Evolutionary conservation across 2,797 vertebrate genomes (phyloP), one percentile per base, ranked within the genome.

Genomic region (Alauda arvensis): DNA sequence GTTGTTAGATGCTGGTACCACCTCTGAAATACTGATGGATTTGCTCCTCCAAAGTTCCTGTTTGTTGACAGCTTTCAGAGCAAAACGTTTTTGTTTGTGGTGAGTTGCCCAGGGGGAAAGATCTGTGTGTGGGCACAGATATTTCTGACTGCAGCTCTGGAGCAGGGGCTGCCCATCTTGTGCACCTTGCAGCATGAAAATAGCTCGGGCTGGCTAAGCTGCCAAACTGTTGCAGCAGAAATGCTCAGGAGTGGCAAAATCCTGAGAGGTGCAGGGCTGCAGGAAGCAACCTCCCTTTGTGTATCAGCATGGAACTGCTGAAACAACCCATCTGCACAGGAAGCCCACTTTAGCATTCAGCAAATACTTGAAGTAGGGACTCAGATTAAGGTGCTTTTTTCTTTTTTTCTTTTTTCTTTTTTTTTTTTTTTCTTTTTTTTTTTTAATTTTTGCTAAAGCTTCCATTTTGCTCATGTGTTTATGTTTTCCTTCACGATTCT

Each of bases 51-150:
- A 10, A 18, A 60, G 49, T 56, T 89, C 34, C 43, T 62, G 21
- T 77, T 88, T 85, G 61, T 48, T 90, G 59, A 66, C 61, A 83
- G 60, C 61, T 81, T 85, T 87, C 49, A 46, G 63, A 76, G 80
- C 56, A n/a, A 78, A 81, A 15, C 52, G 31, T 25, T 18, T 65
- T 49, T 76, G 56, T 33, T 80, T n/a, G 48, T 59, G 67, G 45
- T 34, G 59, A 83, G 56, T 34, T 85, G 52, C 85, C 53, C 33
- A 1, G 13, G 42, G 45, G 45, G 18, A 69, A 17, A 34, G 59
- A 82, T 66, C 67, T 55, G 1, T 43, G 29, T 72, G 42, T 56
- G 70, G 48, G 69, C 55, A 40, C 1, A 4, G 26, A 37, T 37
- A 37, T 37, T 20, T 91, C 59, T 81, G 48, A 59, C 15, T 51